A percentile compares a stretch with the other conserved stretches of the same genome.
These are phyloP conservation scores for Puma concolor DNA, from an alignment of 2,113 vertebrate genomes.

Conservation along the genomic window DNA sequence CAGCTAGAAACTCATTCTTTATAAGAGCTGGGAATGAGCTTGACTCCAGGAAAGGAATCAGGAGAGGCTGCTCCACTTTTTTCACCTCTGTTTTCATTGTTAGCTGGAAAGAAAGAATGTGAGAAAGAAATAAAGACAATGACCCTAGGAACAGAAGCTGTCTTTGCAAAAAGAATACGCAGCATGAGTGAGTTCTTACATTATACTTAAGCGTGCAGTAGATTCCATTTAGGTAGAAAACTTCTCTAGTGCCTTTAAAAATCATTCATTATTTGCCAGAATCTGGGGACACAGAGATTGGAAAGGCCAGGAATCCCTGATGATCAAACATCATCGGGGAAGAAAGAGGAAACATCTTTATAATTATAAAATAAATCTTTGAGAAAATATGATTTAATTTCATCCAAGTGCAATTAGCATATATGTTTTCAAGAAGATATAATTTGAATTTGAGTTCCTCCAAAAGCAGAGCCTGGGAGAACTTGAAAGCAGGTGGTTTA, in stretches of 20 bases:
- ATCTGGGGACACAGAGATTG: background rate
- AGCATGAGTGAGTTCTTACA: background rate
- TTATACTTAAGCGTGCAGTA: background rate
- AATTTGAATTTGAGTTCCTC: background rate
- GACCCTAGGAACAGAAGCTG: background rate
- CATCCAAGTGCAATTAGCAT: background rate
- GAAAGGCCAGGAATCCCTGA: background rate
- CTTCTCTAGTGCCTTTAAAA: conserved; percentile 7
- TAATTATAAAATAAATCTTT: background rate
- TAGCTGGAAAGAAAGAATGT: background rate
- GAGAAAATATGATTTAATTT: background rate
- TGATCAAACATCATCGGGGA: background rate
- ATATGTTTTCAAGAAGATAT: background rate
- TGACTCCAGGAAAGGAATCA: background rate
- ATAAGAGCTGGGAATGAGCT: conserved; percentile 23
- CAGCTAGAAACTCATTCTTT: conserved; percentile 33
- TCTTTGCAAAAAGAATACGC: background rate
- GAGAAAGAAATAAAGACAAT: background rate
- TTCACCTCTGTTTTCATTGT: background rate
- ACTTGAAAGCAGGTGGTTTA: background rate
- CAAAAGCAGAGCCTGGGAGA: background rate
- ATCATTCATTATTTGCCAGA: background rate
- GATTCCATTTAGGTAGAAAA: background rate
- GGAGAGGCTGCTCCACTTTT: background rate
- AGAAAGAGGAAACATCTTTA: background rate